These are phyloP conservation scores for Phaetusa simplex DNA, from an alignment of 2,113 vertebrate genomes.

Conservation along the genomic window DNA sequence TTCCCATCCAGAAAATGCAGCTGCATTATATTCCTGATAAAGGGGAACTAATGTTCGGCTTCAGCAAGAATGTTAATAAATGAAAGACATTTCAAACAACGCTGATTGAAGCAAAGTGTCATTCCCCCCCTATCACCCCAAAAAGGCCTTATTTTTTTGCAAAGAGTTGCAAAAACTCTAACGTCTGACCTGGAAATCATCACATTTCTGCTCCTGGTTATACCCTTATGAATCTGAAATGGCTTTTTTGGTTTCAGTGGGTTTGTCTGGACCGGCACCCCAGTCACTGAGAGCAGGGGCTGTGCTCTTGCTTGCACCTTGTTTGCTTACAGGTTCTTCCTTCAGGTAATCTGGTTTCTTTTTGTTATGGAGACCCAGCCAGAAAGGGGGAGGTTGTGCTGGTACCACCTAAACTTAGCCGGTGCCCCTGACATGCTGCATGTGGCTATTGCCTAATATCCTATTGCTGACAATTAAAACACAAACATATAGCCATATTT, in stretches of 20 bases:
- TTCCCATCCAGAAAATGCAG: conserved; percentile 60
- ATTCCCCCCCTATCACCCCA: background rate
- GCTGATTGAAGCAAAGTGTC: conserved; percentile 30
- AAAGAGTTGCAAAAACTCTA: background rate
- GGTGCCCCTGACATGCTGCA: conserved; percentile 41
- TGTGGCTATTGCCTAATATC: conserved; percentile 45
- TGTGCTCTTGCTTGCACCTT: background rate
- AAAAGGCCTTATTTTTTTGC: background rate
- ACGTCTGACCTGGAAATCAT: background rate
- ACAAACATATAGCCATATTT: conserved; percentile 60
- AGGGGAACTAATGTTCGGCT: conserved; percentile 7
- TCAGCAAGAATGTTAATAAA: conserved; percentile 51
- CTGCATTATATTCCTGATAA: conserved; percentile 56
- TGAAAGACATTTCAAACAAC: conserved; percentile 50
- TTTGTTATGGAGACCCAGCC: background rate
- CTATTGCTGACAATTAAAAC: conserved; percentile 32
- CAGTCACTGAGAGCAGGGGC: background rate
- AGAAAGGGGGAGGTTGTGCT: background rate
- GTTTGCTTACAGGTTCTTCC: background rate
- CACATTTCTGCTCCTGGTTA: background rate
- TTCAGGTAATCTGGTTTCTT: background rate
- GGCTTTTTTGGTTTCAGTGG: background rate
- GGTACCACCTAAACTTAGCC: background rate
- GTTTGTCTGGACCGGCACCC: background rate
- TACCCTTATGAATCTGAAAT: background rate